These are phyloP conservation scores for Nephila pilipes DNA, from an alignment of 1,140 invertebrate species.

Conservation along the genomic window DNA sequence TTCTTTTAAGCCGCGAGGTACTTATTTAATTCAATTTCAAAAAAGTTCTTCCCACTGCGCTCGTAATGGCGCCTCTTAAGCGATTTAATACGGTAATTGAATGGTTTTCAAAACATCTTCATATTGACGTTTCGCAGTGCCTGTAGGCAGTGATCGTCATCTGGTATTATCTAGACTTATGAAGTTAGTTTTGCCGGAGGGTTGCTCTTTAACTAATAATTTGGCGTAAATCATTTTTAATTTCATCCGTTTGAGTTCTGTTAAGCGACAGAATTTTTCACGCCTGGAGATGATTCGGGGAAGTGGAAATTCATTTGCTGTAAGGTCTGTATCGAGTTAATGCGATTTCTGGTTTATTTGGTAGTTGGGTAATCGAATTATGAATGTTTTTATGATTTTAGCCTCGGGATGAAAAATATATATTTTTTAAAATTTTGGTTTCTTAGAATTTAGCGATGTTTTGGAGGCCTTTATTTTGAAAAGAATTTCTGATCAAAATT, in stretches of 20 bases:
- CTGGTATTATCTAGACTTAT: neutral
- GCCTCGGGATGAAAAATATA: too few species aligned
- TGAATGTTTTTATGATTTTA: neutral
- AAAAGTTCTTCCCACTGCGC: neutral
- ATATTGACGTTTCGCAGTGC: neutral
- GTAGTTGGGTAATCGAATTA: neutral
- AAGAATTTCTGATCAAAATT: too few species aligned
- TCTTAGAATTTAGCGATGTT: too few species aligned
- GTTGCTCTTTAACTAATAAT: neutral
- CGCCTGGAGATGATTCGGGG: neutral
- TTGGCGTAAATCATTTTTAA: slow-evolving; percentile 36
- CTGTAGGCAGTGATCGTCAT: neutral
- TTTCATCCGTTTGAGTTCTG: slow-evolving; percentile 20
- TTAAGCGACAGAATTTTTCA: neutral
- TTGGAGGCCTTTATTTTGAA: too few species aligned
- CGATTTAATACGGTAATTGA: slow-evolving; percentile 48
- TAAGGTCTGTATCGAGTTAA: neutral
- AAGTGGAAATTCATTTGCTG: neutral
- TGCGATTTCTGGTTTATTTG: neutral
- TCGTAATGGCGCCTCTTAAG: neutral
- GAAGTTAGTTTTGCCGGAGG: neutral
- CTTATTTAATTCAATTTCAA: slow-evolving; percentile 10
- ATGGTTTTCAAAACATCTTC: slow-evolving; percentile 44
- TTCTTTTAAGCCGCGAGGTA: neutral
- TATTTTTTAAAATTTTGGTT: too few species aligned